Evolutionary conservation across 2,888 invertebrate species (phyloP), one percentile per base, ranked within the genome.

Genomic region (Cephus runcator): DNA sequence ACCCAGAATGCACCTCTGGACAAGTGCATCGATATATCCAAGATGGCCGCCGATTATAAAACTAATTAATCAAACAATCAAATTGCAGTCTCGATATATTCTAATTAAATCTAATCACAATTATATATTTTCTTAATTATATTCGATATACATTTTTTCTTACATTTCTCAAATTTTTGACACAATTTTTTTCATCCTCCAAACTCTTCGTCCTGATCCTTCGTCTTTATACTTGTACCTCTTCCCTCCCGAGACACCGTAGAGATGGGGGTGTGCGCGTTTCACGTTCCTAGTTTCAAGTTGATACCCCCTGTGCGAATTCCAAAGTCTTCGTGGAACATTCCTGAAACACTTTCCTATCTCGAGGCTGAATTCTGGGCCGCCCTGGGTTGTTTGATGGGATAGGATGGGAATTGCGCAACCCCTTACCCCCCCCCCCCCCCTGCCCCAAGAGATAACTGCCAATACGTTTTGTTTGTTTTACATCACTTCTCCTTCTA

Each of bases 401-500:
- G 76, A 34, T 76, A 31, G 76, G 40, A 40, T 40, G 40, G 40
- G 40, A 40, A 40, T 73, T 68, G 76, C 76, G 30, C 69, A 15
- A 33, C 69, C 31, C 33, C 69, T 76, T 40, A 23, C 40, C 76
- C 40, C 76, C 56, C 71, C 30, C 68, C 56, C 40, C 76, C 40
- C 76, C 56, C 71, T 15, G 73, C 56, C 73, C 74, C 15, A 40
- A 12, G 23, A 77, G 77, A 74, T 74, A 73, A 77, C 74, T 34
- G 77, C 74, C 77, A 74, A 56, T 77, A 77, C 77, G 74, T 77
- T 77, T 77, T 74, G 68, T 77, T 74, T 77, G 74, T 74, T 77
- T 77, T 77, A 35, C 74, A 77, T 77, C 69, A 30, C 30, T 33
- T 77, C 69, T 69, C 69, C 69, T 4, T 69, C 69, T 30, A 12